Evolutionary conservation across 2,797 vertebrate species (phyloP).

Genomic region (Phalanger gymnotis): DNA sequence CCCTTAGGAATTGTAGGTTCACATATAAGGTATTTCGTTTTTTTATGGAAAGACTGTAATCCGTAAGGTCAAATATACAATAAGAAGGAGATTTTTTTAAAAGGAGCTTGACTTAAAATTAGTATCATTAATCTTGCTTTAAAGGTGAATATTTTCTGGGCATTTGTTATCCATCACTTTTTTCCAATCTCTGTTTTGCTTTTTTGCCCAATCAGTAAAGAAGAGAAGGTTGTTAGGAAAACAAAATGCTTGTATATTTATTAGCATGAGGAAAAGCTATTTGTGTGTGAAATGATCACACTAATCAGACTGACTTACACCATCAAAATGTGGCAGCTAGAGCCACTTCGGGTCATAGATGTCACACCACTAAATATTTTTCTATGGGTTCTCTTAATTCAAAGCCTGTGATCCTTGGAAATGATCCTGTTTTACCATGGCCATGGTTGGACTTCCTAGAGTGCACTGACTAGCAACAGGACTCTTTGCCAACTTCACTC

Average conservation of each 20-base stretch:
- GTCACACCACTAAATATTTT: constrained; percentile 69
- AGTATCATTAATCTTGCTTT: constrained; percentile 69
- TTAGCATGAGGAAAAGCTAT: constrained; percentile 61
- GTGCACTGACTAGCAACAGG: not conserved
- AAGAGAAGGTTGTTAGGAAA: constrained; percentile 53
- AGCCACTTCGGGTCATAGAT: constrained; percentile 52
- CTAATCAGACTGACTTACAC: constrained; percentile 6
- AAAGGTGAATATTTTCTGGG: constrained; percentile 68
- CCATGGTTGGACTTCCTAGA: constrained; percentile 66
- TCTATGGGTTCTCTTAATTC: constrained; percentile 62
- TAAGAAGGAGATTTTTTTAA: constrained; percentile 68
- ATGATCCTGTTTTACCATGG: constrained; percentile 71
- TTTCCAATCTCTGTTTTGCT: constrained; percentile 49
- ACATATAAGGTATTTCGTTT: constrained; percentile 34
- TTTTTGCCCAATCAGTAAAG: constrained; percentile 52
- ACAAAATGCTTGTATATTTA: not conserved
- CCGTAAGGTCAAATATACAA: constrained; percentile 33
- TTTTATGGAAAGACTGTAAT: constrained; percentile 65
- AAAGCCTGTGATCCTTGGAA: constrained; percentile 75
- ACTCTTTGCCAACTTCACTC: constrained; percentile 39
- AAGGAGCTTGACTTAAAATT: constrained; percentile 69
- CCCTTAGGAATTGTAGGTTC: constrained; percentile 6
- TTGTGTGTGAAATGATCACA: not conserved
- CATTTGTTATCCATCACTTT: constrained; percentile 56
- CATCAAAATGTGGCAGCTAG: not conserved